phyloP scores from a whole-genome alignment of 2,888 invertebrate species.

The Dioctria linearis region DNA sequence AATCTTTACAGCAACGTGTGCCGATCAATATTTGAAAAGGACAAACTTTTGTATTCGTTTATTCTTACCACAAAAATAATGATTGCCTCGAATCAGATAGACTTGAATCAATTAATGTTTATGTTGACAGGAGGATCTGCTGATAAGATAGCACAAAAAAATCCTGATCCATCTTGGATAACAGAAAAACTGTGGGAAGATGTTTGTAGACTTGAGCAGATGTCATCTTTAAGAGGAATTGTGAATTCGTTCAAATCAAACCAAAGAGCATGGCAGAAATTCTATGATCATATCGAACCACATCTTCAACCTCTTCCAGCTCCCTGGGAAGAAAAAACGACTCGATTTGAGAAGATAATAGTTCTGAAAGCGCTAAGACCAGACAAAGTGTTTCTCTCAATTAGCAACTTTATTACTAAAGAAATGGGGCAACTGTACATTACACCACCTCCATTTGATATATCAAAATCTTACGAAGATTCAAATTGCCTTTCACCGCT shows the following conservation, averaged over 20 bases:
- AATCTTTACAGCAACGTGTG: slow-evolving; percentile 90
- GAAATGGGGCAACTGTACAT: slow-evolving; percentile 85
- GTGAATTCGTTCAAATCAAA: slow-evolving; percentile 75
- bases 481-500: slow-evolving; percentile 84
- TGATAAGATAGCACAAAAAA: slow-evolving; percentile 65
- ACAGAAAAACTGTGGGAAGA: slow-evolving; percentile 87
- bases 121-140: slow-evolving; percentile 78
- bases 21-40: slow-evolving; percentile 89
- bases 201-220: slow-evolving; percentile 79
- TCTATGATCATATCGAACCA: slow-evolving; percentile 80
- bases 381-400: slow-evolving; percentile 87
- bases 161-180: slow-evolving; percentile 87
- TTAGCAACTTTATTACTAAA: slow-evolving; percentile 80
- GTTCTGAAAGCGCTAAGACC: slow-evolving; percentile 86
- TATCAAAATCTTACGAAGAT: slow-evolving; percentile 85
- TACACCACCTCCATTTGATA: slow-evolving; percentile 88
- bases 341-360: slow-evolving; percentile 83
- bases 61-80: slow-evolving; percentile 80
- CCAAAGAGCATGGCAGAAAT: slow-evolving; percentile 74
- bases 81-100: slow-evolving; percentile 75
- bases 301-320: slow-evolving; percentile 80
- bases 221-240: slow-evolving; percentile 77
- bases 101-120: slow-evolving; percentile 80
- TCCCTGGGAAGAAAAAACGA: slow-evolving; percentile 76
- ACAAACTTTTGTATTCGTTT: slow-evolving; percentile 90